Evolutionary conservation across 2,113 vertebrate species (phyloP).

Genomic region (Haemorhous mexicanus): DNA sequence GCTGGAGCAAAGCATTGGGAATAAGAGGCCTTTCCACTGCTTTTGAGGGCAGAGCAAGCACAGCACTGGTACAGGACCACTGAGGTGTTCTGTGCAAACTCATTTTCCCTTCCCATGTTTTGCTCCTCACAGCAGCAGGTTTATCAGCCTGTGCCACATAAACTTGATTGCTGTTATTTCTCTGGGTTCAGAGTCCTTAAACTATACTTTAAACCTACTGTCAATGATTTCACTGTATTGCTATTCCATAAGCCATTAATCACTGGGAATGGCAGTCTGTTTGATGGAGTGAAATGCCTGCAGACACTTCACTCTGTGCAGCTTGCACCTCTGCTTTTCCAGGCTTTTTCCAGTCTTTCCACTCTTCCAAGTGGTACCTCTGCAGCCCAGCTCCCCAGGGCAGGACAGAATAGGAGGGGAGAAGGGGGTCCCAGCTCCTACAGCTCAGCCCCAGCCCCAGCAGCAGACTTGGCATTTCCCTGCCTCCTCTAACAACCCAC

Average conservation of each 20-base stretch:
- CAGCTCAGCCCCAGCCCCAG: neutral
- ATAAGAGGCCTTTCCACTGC: neutral
- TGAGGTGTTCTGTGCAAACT: neutral
- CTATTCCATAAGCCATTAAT: neutral
- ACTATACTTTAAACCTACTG: neutral
- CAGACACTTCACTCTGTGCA: neutral
- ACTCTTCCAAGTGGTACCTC: neutral
- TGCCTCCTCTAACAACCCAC: neutral
- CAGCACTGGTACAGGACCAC: neutral
- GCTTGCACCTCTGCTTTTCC: neutral
- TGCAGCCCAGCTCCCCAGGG: neutral
- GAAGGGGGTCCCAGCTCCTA: neutral
- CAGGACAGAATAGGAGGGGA: neutral
- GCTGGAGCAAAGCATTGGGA: neutral
- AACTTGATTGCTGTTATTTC: neutral
- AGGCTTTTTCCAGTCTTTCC: neutral
- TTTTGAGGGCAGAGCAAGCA: neutral
- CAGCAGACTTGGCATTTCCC: neutral
- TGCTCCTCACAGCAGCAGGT: neutral
- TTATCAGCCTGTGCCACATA: neutral
- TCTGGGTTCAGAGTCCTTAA: neutral
- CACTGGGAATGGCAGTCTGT: neutral
- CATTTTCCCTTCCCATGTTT: neutral
- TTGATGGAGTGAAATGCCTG: neutral
- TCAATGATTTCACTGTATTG: neutral